Percentiles rank a stretch among this genome's conserved stretches.
Conservation (phyloP, 2,797 vertebrate genomes). For the Artibeus lituratus region DNA sequence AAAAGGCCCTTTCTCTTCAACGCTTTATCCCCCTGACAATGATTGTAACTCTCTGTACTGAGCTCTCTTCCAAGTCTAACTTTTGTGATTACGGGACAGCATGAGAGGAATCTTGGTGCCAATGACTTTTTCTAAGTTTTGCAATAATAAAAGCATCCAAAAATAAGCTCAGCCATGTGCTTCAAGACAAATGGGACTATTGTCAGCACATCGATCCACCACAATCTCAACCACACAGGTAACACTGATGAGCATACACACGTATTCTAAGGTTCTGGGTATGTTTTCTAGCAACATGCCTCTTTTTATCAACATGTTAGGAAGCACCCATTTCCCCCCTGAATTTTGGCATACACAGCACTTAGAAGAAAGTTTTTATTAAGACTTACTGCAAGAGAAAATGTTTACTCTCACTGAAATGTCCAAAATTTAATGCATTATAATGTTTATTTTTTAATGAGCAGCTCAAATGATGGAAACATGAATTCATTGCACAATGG, state of each 20-base stretch:
- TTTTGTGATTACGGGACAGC: slow-evolving; percentile 41
- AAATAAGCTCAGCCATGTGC: neutral
- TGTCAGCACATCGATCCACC: neutral
- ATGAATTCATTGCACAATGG: slow-evolving; percentile 51
- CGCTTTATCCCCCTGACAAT: slow-evolving; percentile 53
- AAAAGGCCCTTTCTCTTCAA: slow-evolving; percentile 34
- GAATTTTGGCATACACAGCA: neutral
- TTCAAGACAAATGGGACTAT: neutral
- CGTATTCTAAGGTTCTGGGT: neutral
- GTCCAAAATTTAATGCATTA: slow-evolving; percentile 4
- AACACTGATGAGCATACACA: no score
- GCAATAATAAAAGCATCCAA: neutral
- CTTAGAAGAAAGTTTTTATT: slow-evolving; percentile 28
- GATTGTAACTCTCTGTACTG: slow-evolving; percentile 23
- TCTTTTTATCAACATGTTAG: neutral
- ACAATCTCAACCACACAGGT: neutral
- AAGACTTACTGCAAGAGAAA: neutral
- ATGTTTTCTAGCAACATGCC: neutral
- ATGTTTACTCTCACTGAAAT: slow-evolving; percentile 37
- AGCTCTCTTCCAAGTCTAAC: slow-evolving; percentile 53
- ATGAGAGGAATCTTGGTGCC: slow-evolving; percentile 28
- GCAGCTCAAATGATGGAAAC: slow-evolving; percentile 27
- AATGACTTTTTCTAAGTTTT: neutral
- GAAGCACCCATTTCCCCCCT: neutral
- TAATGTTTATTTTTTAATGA: slow-evolving; percentile 35